phyloP scores from a whole-genome alignment of 2,113 vertebrate species.

The Girardinichthys multiradiatus region DNA sequence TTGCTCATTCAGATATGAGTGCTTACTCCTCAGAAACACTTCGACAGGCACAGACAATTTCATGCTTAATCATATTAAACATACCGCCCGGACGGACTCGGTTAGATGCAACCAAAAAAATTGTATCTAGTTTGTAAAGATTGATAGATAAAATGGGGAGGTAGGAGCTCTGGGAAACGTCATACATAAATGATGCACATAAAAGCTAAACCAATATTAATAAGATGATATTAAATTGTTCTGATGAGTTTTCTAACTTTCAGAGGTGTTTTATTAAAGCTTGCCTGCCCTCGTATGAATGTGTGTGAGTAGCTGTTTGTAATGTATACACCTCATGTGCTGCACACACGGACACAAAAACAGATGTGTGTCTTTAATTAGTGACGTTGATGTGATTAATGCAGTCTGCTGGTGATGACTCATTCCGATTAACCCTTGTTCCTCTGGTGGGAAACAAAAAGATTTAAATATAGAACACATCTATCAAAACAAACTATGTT shows the following conservation, averaged over 20 bases:
- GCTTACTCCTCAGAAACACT: slow-evolving; percentile 38
- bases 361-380: slow-evolving; percentile 80
- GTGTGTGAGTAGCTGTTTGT: slow-evolving; percentile 31
- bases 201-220: slow-evolving; percentile 27
- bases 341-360: slow-evolving; percentile 54
- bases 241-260: slow-evolving; percentile 31
- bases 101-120: slow-evolving; percentile 45
- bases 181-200: slow-evolving; percentile 17
- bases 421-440: slow-evolving; percentile 82
- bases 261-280: slow-evolving; percentile 21
- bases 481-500: neutral
- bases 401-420: slow-evolving; percentile 84
- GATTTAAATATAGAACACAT: slow-evolving; percentile 17
- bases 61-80: slow-evolving; percentile 41
- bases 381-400: slow-evolving; percentile 84
- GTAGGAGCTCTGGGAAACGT: slow-evolving; percentile 7
- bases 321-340: slow-evolving; percentile 49
- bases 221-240: slow-evolving; percentile 11
- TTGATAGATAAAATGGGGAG: slow-evolving; percentile 27
- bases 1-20: slow-evolving; percentile 43
- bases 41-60: slow-evolving; percentile 30
- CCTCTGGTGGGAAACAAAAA: slow-evolving; percentile 62
- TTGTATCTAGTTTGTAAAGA: slow-evolving; percentile 22
- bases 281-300: neutral
- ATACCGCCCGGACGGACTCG: slow-evolving; percentile 21